Percentiles rank a stretch among this genome's conserved stretches.
These are phyloP conservation scores for Halichoerus grypus DNA, from an alignment of 2,113 vertebrate genomes.

Conservation along the genomic window DNA sequence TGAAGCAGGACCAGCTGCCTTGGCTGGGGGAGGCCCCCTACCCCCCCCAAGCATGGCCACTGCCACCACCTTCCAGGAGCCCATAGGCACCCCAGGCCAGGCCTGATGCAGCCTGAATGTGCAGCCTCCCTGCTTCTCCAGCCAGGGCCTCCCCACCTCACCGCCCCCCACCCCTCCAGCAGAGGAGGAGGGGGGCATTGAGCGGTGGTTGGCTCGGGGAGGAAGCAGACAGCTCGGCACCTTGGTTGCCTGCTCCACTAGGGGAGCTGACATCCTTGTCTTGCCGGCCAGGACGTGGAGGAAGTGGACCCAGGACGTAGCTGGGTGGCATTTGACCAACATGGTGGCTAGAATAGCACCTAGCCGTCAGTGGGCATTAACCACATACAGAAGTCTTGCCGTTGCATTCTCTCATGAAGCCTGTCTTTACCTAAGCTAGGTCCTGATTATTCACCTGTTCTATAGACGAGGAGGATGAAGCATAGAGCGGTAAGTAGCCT, in stretches of 20 bases:
- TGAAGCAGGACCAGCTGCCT: background rate
- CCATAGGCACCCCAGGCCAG: background rate
- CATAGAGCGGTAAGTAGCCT: background rate
- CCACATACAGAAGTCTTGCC: background rate
- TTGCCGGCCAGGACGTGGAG: background rate
- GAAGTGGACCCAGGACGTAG: background rate
- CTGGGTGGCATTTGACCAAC: background rate
- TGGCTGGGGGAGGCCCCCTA: conserved; percentile 78
- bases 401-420: background rate
- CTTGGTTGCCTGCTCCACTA: background rate
- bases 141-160: background rate
- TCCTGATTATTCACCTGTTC: background rate
- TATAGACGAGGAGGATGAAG: background rate
- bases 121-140: background rate
- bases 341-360: no score
- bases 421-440: background rate
- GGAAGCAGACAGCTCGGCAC: background rate
- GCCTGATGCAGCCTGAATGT: conserved; percentile 67
- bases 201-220: background rate
- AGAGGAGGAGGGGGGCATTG: background rate
- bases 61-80: background rate
- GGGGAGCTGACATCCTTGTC: background rate
- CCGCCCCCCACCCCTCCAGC: background rate
- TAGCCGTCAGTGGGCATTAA: background rate
- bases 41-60: conserved; percentile 10